Percentiles rank a stretch among this genome's conserved stretches.
These are phyloP conservation scores for Corbicula japonica DNA, from an alignment of 2,888 invertebrate species.

Conservation along the genomic window DNA sequence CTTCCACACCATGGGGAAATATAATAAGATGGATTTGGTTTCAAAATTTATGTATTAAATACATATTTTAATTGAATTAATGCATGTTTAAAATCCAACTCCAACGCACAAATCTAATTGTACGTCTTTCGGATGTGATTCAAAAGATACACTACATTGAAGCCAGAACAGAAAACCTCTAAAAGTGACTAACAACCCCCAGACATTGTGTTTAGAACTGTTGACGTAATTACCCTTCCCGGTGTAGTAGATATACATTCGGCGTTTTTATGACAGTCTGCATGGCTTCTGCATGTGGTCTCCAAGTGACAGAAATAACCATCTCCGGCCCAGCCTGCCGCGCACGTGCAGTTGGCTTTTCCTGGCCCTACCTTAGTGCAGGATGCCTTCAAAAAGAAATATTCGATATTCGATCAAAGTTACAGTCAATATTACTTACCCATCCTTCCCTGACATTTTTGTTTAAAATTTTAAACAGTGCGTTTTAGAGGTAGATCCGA, in stretches of 20 bases:
- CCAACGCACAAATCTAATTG: neutral
- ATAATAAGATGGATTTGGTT: too few species aligned
- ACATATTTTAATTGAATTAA: neutral
- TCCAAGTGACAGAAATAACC: conserved; percentile 80
- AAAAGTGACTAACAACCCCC: neutral
- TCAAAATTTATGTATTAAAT: too few species aligned
- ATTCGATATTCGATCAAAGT: too few species aligned
- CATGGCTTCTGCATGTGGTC: conserved; percentile 70
- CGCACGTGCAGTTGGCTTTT: conserved; percentile 75
- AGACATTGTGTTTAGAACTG: neutral
- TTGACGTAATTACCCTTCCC: conserved; percentile 8
- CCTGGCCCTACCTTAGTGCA: conserved; percentile 81
- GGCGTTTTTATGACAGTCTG: conserved; percentile 78
- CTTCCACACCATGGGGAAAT: too few species aligned
- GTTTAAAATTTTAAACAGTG: too few species aligned
- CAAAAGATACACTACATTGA: neutral
- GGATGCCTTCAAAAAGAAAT: conserved; percentile 75
- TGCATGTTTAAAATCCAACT: neutral
- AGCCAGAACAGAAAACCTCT: neutral
- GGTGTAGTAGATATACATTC: conserved; percentile 56
- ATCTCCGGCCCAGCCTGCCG: conserved; percentile 81
- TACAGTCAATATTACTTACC: too few species aligned
- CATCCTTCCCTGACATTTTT: too few species aligned
- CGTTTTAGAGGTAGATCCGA: too few species aligned
- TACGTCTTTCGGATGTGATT: neutral